These are phyloP conservation scores for Luscinia luscinia DNA, from an alignment of 2,797 vertebrate species.

Conservation along the genomic window DNA sequence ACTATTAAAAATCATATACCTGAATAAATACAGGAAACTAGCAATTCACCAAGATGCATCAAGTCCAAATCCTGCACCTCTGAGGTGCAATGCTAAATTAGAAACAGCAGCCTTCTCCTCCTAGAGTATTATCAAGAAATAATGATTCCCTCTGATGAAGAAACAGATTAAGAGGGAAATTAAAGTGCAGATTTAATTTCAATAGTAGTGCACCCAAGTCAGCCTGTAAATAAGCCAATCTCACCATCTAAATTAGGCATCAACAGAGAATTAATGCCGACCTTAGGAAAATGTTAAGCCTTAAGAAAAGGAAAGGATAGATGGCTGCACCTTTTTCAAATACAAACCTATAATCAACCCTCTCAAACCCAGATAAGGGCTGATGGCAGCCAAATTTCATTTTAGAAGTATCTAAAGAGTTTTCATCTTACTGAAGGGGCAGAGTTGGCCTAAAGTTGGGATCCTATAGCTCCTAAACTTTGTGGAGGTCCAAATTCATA, in stretches of 20 bases:
- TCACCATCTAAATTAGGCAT: slow-evolving; percentile 12
- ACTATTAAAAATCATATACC: neutral
- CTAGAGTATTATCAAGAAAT: slow-evolving; percentile 10
- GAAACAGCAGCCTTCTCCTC: neutral
- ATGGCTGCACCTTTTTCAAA: neutral
- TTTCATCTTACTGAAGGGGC: neutral
- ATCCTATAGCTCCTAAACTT: neutral
- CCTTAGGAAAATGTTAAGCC: neutral
- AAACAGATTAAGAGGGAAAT: slow-evolving; percentile 53
- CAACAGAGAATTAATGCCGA: neutral
- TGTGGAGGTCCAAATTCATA: neutral
- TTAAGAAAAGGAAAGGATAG: neutral
- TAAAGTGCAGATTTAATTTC: slow-evolving; percentile 40
- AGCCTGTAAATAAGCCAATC: slow-evolving; percentile 23
- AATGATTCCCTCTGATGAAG: slow-evolving; percentile 25
- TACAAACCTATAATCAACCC: neutral
- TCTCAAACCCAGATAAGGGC: neutral
- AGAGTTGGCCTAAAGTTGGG: neutral
- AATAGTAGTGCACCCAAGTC: neutral
- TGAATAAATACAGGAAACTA: neutral
- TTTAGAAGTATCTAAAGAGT: neutral
- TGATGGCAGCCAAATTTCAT: neutral
- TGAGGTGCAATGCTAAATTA: neutral
- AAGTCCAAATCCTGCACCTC: neutral
- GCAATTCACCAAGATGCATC: neutral